Conservation (phyloP, 2,888 invertebrate species). For the Chorisops tibialis region DNA sequence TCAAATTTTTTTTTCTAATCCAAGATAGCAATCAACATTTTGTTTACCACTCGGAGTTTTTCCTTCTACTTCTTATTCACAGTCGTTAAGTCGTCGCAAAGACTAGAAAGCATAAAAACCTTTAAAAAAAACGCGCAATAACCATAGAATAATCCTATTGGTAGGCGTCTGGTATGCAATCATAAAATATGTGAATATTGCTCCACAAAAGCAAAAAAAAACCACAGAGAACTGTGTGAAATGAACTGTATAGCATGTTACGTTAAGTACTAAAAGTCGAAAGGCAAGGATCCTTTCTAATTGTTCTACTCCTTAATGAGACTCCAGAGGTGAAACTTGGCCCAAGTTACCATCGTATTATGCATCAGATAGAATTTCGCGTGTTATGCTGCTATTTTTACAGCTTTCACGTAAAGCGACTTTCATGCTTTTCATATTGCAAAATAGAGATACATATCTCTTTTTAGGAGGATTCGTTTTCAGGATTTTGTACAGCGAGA, state of each 20-base stretch:
- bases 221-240: constrained; percentile 15
- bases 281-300: constrained; percentile 1
- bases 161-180: no score
- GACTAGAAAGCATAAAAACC: no score
- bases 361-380: no score
- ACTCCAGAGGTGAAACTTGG: neutral
- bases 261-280: neutral
- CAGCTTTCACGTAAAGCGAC: neutral
- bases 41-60: no score
- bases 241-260: constrained; percentile 15
- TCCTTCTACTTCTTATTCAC: no score
- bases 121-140: no score
- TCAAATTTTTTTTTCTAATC: no score
- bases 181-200: no score
- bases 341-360: neutral
- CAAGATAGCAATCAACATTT: no score
- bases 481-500: neutral
- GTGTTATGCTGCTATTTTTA: no score
- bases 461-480: neutral
- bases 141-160: no score
- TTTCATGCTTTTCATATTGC: neutral
- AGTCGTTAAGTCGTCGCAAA: no score
- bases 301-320: constrained; percentile 16
- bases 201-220: neutral
- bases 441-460: neutral